Evolutionary conservation across 2,797 vertebrate genomes (phyloP).

Genomic region (Acipenser transmontanus): DNA sequence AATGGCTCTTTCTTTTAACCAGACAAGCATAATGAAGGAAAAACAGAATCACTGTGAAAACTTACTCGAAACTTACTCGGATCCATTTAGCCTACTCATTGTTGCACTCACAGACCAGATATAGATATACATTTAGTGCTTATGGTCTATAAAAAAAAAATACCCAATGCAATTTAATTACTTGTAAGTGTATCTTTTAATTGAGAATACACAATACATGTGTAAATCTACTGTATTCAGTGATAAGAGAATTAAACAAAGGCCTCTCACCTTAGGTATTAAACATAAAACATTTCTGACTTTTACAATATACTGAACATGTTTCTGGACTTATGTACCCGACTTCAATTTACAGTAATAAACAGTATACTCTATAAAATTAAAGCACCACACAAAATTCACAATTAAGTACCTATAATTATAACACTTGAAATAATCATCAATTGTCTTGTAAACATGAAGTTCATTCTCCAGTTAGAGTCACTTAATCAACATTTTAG

Average conservation of each 20-base stretch:
- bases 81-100: too few relatives aligned
- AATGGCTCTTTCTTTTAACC: too few relatives aligned
- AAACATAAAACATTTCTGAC: slow-evolving; percentile 35
- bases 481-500: background rate
- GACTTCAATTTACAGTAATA: slow-evolving; percentile 50
- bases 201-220: slow-evolving; percentile 56
- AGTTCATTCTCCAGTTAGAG: slow-evolving; percentile 36
- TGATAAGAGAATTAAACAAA: slow-evolving; percentile 46
- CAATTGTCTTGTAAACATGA: slow-evolving; percentile 29
- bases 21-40: too few relatives aligned
- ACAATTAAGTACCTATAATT: slow-evolving; percentile 47
- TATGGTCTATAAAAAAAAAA: background rate
- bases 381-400: slow-evolving; percentile 66
- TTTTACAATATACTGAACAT: slow-evolving; percentile 43
- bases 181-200: slow-evolving; percentile 44
- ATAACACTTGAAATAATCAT: slow-evolving; percentile 5
- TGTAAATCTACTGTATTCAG: slow-evolving; percentile 42
- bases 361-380: slow-evolving; percentile 39
- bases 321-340: slow-evolving; percentile 39
- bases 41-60: too few relatives aligned
- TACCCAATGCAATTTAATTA: background rate
- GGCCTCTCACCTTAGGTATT: background rate
- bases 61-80: too few relatives aligned
- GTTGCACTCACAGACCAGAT: too few relatives aligned
- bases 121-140: too few relatives aligned